Percentiles rank a stretch among this genome's conserved stretches.
phyloP scores from a whole-genome alignment of 2,888 invertebrate species.

The Formica aserva region DNA sequence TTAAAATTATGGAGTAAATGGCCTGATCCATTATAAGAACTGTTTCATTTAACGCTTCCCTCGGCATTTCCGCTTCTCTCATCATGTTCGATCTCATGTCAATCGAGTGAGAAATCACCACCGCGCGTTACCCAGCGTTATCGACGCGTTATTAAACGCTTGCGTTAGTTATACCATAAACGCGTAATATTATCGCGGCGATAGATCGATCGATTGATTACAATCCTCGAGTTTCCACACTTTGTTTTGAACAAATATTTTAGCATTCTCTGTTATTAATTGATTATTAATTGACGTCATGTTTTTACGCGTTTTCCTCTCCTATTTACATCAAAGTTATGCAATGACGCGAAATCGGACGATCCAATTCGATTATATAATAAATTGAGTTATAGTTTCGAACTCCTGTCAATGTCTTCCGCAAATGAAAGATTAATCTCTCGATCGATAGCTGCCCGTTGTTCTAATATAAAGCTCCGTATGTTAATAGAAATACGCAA shows the following conservation, averaged over 20 bases:
- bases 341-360: constrained; percentile 2
- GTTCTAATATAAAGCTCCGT: constrained; percentile 1
- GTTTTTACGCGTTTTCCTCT: neutral
- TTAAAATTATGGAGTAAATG: neutral
- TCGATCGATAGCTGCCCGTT: neutral
- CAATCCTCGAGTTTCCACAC: neutral
- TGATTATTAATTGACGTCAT: neutral
- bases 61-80: neutral
- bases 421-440: constrained; percentile 7
- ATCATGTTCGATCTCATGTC: neutral
- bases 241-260: constrained; percentile 16
- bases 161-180: neutral
- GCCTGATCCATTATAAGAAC: neutral
- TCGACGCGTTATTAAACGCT: neutral
- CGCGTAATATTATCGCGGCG: neutral
- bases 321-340: constrained; percentile 15
- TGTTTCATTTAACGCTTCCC: neutral
- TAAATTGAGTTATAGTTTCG: constrained; percentile 23
- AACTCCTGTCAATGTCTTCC: neutral
- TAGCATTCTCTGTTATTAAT: neutral
- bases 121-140: neutral
- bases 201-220: neutral
- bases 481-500: constrained; percentile 32
- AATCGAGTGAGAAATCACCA: constrained; percentile 5
- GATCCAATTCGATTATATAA: neutral